Evolutionary conservation across 2,888 invertebrate species (phyloP).

Genomic region (Eilema depressum): DNA sequence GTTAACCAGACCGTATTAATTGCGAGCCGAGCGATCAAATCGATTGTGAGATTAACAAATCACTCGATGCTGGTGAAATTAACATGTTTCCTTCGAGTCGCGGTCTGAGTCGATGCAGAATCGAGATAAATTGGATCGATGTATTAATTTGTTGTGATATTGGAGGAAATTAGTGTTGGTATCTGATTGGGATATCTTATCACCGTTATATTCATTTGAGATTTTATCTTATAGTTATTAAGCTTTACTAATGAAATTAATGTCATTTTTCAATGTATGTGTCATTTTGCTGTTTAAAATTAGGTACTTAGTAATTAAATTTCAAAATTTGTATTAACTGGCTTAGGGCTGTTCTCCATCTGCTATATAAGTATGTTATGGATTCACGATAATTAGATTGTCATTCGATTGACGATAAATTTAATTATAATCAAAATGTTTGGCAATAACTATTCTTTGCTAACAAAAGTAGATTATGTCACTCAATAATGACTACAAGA

Average conservation of each 20-base stretch:
- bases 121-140: conserved; percentile 54
- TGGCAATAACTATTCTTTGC: too few species aligned
- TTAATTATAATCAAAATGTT: neutral
- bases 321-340: too few species aligned
- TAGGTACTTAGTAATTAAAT: too few species aligned
- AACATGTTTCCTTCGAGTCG: conserved; percentile 54
- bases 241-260: neutral
- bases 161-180: conserved; percentile 27
- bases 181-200: conserved; percentile 10
- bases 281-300: too few species aligned
- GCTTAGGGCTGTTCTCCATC: too few species aligned
- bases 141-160: conserved; percentile 37
- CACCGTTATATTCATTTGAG: too few species aligned
- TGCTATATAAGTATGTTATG: too few species aligned
- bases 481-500: conserved; percentile 10
- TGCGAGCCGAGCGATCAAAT: conserved; percentile 50
- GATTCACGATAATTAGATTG: too few species aligned
- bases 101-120: conserved; percentile 38
- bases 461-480: neutral
- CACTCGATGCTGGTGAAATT: conserved; percentile 55
- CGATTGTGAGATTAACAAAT: conserved; percentile 63
- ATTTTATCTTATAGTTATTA: neutral
- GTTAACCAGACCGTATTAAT: conserved; percentile 54
- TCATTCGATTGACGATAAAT: neutral
- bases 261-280: neutral